Percentiles rank a stretch among this genome's conserved stretches.
Evolutionary conservation across 2,888 invertebrate genomes (phyloP).

Genomic region (Magallana nippona): DNA sequence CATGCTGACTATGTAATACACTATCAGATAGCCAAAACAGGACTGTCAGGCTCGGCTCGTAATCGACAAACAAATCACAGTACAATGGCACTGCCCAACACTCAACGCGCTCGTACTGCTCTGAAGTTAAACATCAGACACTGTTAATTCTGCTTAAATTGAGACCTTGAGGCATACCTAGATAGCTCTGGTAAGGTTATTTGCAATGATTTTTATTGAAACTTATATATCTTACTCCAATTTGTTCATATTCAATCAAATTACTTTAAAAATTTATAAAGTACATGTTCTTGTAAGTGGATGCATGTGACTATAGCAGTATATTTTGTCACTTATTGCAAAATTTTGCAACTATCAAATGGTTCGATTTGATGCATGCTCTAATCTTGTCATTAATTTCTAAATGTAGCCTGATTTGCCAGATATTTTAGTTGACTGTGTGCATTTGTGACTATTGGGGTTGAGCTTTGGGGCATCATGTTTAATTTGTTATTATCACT

Average conservation of each 20-base stretch:
- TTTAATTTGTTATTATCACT: constrained; percentile 22
- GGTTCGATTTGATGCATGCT: neutral
- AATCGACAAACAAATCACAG: constrained; percentile 24
- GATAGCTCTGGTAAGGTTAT: neutral
- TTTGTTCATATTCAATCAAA: neutral
- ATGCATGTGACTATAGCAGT: neutral
- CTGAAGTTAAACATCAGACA: no score
- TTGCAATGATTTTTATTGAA: neutral
- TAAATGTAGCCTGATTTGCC: neutral
- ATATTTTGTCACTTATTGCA: no score
- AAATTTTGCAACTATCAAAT: no score
- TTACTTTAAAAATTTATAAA: no score
- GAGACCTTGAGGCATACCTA: neutral
- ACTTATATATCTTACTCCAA: neutral
- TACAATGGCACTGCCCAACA: constrained; percentile 27
- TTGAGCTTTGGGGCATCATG: neutral
- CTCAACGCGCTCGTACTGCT: neutral
- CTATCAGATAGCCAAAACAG: constrained; percentile 4
- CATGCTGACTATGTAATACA: constrained; percentile 35
- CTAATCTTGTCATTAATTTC: no score
- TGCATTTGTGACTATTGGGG: neutral
- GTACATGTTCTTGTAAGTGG: no score
- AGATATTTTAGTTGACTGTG: neutral
- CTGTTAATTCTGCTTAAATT: neutral
- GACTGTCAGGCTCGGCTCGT: constrained; percentile 20